phyloP scores from a whole-genome alignment of 2,113 vertebrate species.

The Mus spicilegus region DNA sequence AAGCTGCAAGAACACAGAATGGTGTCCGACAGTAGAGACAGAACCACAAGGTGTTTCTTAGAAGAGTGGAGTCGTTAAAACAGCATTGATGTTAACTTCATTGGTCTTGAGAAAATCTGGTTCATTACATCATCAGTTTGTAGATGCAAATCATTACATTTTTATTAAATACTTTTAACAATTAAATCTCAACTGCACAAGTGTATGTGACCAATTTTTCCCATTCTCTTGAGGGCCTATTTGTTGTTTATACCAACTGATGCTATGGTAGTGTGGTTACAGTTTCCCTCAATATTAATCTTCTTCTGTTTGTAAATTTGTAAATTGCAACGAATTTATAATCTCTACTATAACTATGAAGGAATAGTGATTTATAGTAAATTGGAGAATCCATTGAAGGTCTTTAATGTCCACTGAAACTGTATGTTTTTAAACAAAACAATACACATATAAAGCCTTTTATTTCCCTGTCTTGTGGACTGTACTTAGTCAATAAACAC shows the following conservation, averaged over 20 bases:
- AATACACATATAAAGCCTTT: background rate
- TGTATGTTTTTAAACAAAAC: background rate
- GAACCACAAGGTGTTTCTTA: background rate
- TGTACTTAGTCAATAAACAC: background rate
- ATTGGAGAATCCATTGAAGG: background rate
- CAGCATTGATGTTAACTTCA: background rate
- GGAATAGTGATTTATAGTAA: background rate
- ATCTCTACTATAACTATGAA: background rate
- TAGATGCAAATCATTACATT: background rate
- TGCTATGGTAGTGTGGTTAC: background rate
- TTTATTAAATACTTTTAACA: background rate
- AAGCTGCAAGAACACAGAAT: background rate
- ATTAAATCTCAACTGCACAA: background rate
- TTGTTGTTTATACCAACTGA: background rate
- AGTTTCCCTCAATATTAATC: background rate
- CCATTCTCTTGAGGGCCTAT: background rate
- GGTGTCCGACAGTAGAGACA: background rate
- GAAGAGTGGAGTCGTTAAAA: slow-evolving; percentile 17
- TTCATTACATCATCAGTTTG: background rate
- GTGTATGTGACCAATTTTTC: background rate
- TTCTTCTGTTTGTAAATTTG: slow-evolving; percentile 21
- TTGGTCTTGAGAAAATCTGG: background rate
- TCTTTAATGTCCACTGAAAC: background rate
- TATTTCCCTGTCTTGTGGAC: background rate
- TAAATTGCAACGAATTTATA: background rate